These are phyloP conservation scores for Solea solea DNA, from an alignment of 2,113 vertebrate genomes.

Conservation along the genomic window DNA sequence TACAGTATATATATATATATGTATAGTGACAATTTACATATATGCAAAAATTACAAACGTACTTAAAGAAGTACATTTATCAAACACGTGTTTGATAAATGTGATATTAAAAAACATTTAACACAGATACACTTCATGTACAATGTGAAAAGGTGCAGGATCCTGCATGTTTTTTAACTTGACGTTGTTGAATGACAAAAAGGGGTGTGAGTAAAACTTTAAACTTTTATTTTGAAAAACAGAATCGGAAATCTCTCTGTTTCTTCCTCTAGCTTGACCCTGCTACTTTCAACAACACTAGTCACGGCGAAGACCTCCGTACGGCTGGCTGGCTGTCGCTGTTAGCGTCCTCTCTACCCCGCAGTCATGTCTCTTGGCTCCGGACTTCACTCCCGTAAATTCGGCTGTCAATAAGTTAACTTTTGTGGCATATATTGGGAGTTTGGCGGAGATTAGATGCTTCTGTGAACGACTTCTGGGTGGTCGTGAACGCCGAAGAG, in stretches of 20 bases:
- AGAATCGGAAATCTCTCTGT: not conserved
- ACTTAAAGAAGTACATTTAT: too few relatives aligned
- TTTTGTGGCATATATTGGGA: not conserved
- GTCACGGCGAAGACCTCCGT: not conserved
- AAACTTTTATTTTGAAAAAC: slow-evolving; percentile 29
- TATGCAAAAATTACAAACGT: too few relatives aligned
- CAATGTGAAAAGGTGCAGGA: too few relatives aligned
- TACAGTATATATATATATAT: too few relatives aligned
- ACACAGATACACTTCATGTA: too few relatives aligned
- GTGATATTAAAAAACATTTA: too few relatives aligned
- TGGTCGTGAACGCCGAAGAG: not conserved
- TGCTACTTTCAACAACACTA: slow-evolving; percentile 3
- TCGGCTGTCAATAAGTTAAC: not conserved
- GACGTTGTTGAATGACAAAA: too few relatives aligned
- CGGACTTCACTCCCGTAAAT: not conserved
- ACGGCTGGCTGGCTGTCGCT: slow-evolving; percentile 34
- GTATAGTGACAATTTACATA: too few relatives aligned
- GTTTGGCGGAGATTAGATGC: not conserved
- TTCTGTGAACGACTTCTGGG: not conserved
- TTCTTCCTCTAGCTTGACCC: slow-evolving; percentile 3
- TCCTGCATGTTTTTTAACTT: too few relatives aligned
- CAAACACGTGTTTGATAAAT: too few relatives aligned
- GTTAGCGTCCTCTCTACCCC: not conserved
- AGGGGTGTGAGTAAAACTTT: not conserved
- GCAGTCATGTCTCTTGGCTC: not conserved